phyloP scores from a whole-genome alignment of 64 coral and sea anemone genomes.

The Acropora yongei region DNA sequence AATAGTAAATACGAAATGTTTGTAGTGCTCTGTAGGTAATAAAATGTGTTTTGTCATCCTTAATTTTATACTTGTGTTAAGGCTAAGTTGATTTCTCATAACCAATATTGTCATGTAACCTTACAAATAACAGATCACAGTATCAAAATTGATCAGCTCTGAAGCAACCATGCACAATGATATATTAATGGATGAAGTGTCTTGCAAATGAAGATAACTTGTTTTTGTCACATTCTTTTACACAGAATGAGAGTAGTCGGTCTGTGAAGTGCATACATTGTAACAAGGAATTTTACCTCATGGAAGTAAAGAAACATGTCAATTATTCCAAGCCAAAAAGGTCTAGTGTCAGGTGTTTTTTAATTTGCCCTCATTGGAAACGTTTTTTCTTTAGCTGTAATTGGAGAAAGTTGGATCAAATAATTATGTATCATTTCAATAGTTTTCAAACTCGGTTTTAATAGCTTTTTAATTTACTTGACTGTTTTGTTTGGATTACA shows the following conservation, averaged over 20 bases:
- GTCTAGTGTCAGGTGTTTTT: constrained; percentile 4
- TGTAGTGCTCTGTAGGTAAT: constrained; percentile 29
- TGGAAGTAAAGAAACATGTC: constrained; percentile 45
- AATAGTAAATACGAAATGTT: background rate
- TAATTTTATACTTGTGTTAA: constrained; percentile 24
- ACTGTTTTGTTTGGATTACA: constrained; percentile 11
- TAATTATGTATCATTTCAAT: background rate
- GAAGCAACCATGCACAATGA: constrained; percentile 9
- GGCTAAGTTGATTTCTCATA: background rate
- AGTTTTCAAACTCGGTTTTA: background rate
- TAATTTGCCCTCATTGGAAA: constrained; percentile 7
- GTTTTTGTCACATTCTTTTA: constrained; percentile 18
- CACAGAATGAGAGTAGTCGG: constrained; percentile 35
- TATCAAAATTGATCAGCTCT: constrained; percentile 4
- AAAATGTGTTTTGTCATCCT: constrained; percentile 5
- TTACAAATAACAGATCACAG: constrained; percentile 33
- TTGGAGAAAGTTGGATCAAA: background rate
- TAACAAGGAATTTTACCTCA: constrained; percentile 26
- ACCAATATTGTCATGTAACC: constrained; percentile 10
- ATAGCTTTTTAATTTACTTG: background rate
- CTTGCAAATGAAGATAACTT: constrained; percentile 28
- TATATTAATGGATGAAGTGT: constrained; percentile 22
- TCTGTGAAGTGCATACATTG: constrained; percentile 42
- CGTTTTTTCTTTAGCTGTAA: background rate
- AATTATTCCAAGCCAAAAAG: constrained; percentile 30